Evolutionary conservation across 2,113 vertebrate species (phyloP), one percentile per base, ranked within the genome.

Genomic region (Poeciliopsis retropinna): DNA sequence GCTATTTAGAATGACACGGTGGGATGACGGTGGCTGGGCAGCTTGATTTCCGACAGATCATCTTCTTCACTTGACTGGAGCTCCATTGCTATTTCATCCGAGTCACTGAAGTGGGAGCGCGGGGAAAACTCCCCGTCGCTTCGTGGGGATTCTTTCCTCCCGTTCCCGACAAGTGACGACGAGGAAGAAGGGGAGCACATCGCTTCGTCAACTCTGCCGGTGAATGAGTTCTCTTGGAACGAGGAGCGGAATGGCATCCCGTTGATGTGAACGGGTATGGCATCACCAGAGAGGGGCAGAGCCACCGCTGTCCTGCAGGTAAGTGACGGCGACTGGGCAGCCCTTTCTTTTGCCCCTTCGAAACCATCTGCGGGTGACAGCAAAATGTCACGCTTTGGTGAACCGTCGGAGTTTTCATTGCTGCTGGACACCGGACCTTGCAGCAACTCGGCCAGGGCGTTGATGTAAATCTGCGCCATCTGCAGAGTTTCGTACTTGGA

Each of bases 401-500:
- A 81, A 75, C 78, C 87, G 78, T 76, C 62, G 19, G 76, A 66
- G 65, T 9, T 51, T n/a, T 76, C 80, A 41, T 22, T 75, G 4
- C 13, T 70, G 76, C 19, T 60, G 64, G 84, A 76, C n/a, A 34
- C 85, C 34, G 78, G 95, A 81, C 90, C 91, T 69, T 96, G 89
- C 27, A 99, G 95, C 71, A 99, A 94, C 60, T 99, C 97, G 1
- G 97, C 96, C 82, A 99, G 89, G 2, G 97, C 97, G 81, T 96
- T 98, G 91, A 99, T 99, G 95, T 99, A 99, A 90, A 99, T 99
- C 89, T 99, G 97, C 12, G 97, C 97, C 97, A 99, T 99, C 92
- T 99, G 97, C 69, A 99, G 87, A n/a, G 97, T 99, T 87, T 99
- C 97, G 47, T 99, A 99, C 75, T 99, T 99, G 88, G 97, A 99